Percentiles rank a stretch among this genome's conserved stretches.
phyloP scores from a whole-genome alignment of 2,888 invertebrate genomes.

The Boloria euphrosyne region DNA sequence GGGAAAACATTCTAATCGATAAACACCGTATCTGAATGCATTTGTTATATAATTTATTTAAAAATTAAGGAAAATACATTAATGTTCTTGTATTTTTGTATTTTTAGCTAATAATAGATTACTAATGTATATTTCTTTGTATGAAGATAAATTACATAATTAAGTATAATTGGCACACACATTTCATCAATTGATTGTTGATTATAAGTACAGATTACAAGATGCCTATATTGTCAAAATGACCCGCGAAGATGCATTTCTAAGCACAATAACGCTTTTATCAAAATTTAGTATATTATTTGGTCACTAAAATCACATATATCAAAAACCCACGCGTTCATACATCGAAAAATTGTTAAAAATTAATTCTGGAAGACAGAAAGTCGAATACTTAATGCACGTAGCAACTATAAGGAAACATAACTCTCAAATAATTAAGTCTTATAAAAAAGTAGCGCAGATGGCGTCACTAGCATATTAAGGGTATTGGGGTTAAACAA shows the following conservation, averaged over 20 bases:
- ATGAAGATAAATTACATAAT: constrained; percentile 16
- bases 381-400: neutral
- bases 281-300: constrained; percentile 60
- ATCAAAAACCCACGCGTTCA: constrained; percentile 52
- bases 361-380: constrained; percentile 43
- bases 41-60: neutral
- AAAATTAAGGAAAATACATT: neutral
- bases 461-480: no score
- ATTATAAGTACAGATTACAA: constrained; percentile 30
- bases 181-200: constrained; percentile 52
- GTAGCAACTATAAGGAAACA: neutral
- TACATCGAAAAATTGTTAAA: constrained; percentile 12
- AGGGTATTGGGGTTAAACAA: no score
- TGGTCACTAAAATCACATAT: constrained; percentile 68
- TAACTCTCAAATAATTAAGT: no score
- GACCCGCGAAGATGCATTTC: constrained; percentile 27
- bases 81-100: neutral
- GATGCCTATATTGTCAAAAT: constrained; percentile 21
- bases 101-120: constrained; percentile 3
- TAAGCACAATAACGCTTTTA: constrained; percentile 50
- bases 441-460: no score
- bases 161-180: constrained; percentile 56
- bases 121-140: constrained; percentile 7
- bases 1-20: no score
- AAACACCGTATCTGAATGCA: no score